Conservation (phyloP, 1,140 invertebrate species). For the Plutomurus gul region DNA sequence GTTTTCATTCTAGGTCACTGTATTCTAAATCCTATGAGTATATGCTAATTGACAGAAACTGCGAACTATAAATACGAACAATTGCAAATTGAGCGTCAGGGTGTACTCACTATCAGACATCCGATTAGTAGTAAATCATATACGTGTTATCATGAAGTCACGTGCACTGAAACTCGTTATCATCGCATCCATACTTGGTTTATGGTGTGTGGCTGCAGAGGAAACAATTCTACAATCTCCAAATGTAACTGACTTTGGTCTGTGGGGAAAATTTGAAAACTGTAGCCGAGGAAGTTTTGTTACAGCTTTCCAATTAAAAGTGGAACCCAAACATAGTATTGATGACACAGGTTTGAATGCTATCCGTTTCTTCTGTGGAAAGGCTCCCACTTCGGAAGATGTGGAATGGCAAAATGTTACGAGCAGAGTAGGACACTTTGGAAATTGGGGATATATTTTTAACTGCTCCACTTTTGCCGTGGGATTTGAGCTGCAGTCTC, state of each 20-base stretch:
- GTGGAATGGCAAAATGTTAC: conserved; percentile 14
- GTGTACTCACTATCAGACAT: too few species aligned
- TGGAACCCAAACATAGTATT: conserved; percentile 33
- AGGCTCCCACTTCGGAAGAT: not conserved
- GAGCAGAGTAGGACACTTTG: conserved; percentile 31
- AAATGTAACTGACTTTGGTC: conserved; percentile 37
- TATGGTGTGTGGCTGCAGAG: not conserved
- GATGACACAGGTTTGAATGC: conserved; percentile 38
- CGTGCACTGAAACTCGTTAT: too few species aligned
- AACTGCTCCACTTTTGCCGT: conserved; percentile 36
- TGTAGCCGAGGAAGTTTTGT: conserved; percentile 22
- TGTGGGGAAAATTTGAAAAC: conserved; percentile 16
- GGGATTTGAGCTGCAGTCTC: conserved; percentile 35
- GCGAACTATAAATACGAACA: too few species aligned
- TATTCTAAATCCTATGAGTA: too few species aligned
- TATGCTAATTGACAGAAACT: too few species aligned
- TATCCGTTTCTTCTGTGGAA: conserved; percentile 38
- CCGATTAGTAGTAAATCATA: too few species aligned
- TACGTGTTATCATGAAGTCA: too few species aligned
- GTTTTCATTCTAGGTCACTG: too few species aligned
- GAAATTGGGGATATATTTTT: conserved; percentile 28
- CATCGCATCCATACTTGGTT: too few species aligned
- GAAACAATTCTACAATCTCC: conserved; percentile 10
- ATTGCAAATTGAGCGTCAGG: too few species aligned
- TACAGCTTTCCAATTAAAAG: conserved; percentile 33